Percentiles rank a stretch among this genome's conserved stretches.
Conservation (phyloP, 2,113 vertebrate genomes). For the Typhlomys cinereus region DNA sequence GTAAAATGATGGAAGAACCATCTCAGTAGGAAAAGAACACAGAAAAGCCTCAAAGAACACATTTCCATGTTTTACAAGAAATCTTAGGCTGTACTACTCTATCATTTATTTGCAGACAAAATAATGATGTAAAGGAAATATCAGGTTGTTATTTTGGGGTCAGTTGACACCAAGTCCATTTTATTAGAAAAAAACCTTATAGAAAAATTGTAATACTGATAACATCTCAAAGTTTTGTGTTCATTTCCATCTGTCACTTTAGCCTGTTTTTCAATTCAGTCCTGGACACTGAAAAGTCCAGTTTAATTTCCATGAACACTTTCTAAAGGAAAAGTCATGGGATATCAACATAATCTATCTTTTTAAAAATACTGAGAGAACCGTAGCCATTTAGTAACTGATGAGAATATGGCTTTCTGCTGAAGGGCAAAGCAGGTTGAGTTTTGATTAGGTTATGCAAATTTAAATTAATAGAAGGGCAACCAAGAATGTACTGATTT, state of each 20-base stretch:
- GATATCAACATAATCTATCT: constrained; percentile 58
- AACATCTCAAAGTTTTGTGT: constrained; percentile 51
- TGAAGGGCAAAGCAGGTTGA: constrained; percentile 35
- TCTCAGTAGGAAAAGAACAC: background rate
- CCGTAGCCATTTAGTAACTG: constrained; percentile 62
- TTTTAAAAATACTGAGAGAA: constrained; percentile 65
- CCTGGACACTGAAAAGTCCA: constrained; percentile 55
- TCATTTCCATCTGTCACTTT: constrained; percentile 45
- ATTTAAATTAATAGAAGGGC: constrained; percentile 64
- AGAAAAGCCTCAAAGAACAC: constrained; percentile 5
- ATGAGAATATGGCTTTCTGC: constrained; percentile 56
- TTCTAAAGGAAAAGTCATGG: constrained; percentile 59
- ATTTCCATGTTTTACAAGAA: constrained; percentile 37
- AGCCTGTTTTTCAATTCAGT: constrained; percentile 52
- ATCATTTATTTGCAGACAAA: constrained; percentile 49
- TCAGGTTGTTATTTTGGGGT: background rate
- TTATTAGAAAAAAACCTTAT: constrained; percentile 50
- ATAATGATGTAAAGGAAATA: constrained; percentile 45
- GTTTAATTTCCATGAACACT: constrained; percentile 69
- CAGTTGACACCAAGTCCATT: constrained; percentile 51
- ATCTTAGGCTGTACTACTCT: background rate
- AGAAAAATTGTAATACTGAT: constrained; percentile 62
- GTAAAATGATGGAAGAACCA: constrained; percentile 6
- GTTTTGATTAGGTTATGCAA: constrained; percentile 71
- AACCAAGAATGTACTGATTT: constrained; percentile 67